A percentile compares a stretch with the other conserved stretches of the same genome.
These are phyloP conservation scores for Acrocyrtus sp. DNA, from an alignment of 2,888 invertebrate species.

Conservation along the genomic window DNA sequence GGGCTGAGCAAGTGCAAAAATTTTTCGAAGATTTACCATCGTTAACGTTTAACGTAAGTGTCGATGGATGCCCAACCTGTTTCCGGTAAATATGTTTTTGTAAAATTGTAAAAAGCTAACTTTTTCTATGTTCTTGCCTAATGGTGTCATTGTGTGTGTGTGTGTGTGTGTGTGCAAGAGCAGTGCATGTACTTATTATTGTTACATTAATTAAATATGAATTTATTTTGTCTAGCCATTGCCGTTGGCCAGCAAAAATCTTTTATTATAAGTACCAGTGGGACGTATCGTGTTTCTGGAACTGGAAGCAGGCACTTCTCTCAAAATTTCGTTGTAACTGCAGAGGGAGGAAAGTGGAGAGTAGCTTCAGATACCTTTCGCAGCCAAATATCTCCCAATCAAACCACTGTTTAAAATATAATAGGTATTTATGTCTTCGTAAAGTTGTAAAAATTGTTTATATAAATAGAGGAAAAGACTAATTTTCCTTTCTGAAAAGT, in stretches of 20 bases:
- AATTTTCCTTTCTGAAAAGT: too few relatives aligned
- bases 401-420: too few relatives aligned
- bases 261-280: conserved; percentile 84
- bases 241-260: conserved; percentile 82
- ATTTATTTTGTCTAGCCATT: conserved; percentile 21
- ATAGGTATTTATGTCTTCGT: too few relatives aligned
- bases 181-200: too few relatives aligned
- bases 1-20: conserved; percentile 84
- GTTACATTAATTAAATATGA: neutral
- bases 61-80: conserved; percentile 91
- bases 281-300: conserved; percentile 21
- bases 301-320: conserved; percentile 72
- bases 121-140: too few relatives aligned
- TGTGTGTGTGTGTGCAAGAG: too few relatives aligned
- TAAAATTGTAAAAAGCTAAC: neutral
- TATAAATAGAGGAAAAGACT: too few relatives aligned
- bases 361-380: conserved; percentile 90
- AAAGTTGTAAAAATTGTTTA: too few relatives aligned
- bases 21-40: conserved; percentile 86
- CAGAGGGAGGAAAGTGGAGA: conserved; percentile 92
- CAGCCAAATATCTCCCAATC: conserved; percentile 40
- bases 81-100: conserved; percentile 67
- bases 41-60: conserved; percentile 79
- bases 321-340: conserved; percentile 88
- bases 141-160: too few relatives aligned